Base-by-base conservation (phyloP, 2,888 invertebrate species). In the Ectemnius lituratus region DNA sequence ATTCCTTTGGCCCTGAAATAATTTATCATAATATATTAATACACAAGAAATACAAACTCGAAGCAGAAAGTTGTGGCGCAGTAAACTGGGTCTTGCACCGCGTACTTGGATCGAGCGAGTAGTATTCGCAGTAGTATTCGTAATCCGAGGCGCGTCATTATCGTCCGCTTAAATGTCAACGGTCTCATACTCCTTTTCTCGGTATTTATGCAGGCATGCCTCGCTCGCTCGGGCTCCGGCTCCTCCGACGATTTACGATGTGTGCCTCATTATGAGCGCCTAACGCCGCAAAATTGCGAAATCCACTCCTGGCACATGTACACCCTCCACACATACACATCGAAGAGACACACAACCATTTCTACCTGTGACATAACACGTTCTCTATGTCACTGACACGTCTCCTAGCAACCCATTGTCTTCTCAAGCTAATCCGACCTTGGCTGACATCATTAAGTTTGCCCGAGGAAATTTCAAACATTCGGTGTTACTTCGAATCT, bases 1-100 rank as follows among this genome's bases (percentile, higher is more conserved):
- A 97, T 91, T 97, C 96, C 92, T 97, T 97, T 88, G 97, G 97
- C 91, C 96, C 96, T 97, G 92, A 0, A 46, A 37, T 37, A 1
- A 11, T 8, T 8, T 37, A 0, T 8, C 8, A 37, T 6, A 73
- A 59, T 52, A 0, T 1, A 1, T 16, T 16, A 52, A 52, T 52
- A 16, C 52, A 52, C 1, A 14, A 52, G 6, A 11, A 6, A 11
- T 6, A 11, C 8, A 37, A 37, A 6, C 23, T 23, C 23, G 23
- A 23, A 3, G 23, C 0, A 23, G 2, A 23, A 23, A 23, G 2
- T 23, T 23, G 2, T 23, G 23, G 23, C 23, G 2, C 23, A 23
- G 23, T 23, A 23, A 23, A 2, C 23, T 23, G 2, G 23, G 23
- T 23, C 23, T 23, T 23, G 23, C 23, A 23, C 3, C 23, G 23